These are phyloP conservation scores for Drosophila tsacasi DNA, from an alignment of 1,140 invertebrate genomes.

Conservation along the genomic window DNA sequence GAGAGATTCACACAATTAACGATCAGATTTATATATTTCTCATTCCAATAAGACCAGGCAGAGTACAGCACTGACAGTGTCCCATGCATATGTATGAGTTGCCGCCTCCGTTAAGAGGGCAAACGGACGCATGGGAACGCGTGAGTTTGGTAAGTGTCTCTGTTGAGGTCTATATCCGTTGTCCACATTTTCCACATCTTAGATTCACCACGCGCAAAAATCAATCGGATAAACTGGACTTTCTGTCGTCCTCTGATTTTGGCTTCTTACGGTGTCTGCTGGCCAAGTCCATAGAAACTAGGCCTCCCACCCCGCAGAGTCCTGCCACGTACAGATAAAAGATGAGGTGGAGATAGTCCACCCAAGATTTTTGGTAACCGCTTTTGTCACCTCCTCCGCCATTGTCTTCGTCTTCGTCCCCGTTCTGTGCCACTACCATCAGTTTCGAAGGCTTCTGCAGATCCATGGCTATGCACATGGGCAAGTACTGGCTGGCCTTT, in stretches of 20 bases:
- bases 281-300: slow-evolving; percentile 4
- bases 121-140: background rate
- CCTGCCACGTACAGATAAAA: slow-evolving; percentile 11
- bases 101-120: background rate
- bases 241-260: background rate
- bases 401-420: too few relatives aligned
- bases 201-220: background rate
- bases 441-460: background rate
- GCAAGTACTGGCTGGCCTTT: slow-evolving; percentile 10
- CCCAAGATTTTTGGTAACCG: background rate
- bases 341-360: background rate
- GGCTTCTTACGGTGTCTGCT: background rate
- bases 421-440: too few relatives aligned
- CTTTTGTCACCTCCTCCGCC: background rate
- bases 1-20: slow-evolving; percentile 60
- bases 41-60: slow-evolving; percentile 22
- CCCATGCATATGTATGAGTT: slow-evolving; percentile 46
- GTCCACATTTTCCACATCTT: background rate
- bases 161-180: background rate
- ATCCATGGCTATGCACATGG: slow-evolving; percentile 4
- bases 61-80: slow-evolving; percentile 6
- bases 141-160: background rate
- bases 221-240: background rate
- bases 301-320: slow-evolving; percentile 6
- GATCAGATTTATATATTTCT: slow-evolving; percentile 54